Evolutionary conservation across 2,113 vertebrate genomes (phyloP).

Genomic region (Aspidoscelis tigris): DNA sequence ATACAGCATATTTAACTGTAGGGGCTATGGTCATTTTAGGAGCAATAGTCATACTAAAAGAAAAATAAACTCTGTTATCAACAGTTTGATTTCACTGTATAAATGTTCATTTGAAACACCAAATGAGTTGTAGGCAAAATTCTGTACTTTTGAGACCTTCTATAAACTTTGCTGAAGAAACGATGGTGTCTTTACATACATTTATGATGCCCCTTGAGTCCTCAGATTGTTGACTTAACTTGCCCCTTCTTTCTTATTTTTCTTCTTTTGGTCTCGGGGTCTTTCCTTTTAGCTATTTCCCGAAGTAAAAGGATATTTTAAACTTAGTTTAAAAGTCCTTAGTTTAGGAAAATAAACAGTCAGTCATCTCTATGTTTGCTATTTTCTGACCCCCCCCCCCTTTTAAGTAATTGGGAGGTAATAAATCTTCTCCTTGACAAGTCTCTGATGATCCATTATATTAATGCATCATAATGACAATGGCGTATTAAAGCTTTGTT

Average conservation of each 20-base stretch:
- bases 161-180: slow-evolving; percentile 13
- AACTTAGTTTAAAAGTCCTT: slow-evolving; percentile 69
- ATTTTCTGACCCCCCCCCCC: slow-evolving; percentile 48
- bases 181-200: slow-evolving; percentile 12
- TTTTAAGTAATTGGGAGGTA: slow-evolving; percentile 60
- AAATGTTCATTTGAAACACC: slow-evolving; percentile 11
- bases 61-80: neutral
- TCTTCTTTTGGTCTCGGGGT: slow-evolving; percentile 35
- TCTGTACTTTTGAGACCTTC: slow-evolving; percentile 35
- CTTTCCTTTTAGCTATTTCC: slow-evolving; percentile 40
- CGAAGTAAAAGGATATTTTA: slow-evolving; percentile 59
- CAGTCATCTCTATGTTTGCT: slow-evolving; percentile 60
- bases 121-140: slow-evolving; percentile 12
- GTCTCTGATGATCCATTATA: slow-evolving; percentile 75
- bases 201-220: slow-evolving; percentile 40
- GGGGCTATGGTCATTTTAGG: neutral
- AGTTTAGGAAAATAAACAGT: slow-evolving; percentile 76
- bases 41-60: slow-evolving; percentile 15
- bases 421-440: slow-evolving; percentile 76
- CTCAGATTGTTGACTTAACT: slow-evolving; percentile 56
- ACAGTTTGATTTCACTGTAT: slow-evolving; percentile 18
- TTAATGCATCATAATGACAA: slow-evolving; percentile 79
- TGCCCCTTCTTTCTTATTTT: slow-evolving; percentile 14
- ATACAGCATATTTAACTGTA: no score
- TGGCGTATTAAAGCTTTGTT: slow-evolving; percentile 72